Conservation (phyloP, 2,888 invertebrate genomes). For the Anthrax anthrax region DNA sequence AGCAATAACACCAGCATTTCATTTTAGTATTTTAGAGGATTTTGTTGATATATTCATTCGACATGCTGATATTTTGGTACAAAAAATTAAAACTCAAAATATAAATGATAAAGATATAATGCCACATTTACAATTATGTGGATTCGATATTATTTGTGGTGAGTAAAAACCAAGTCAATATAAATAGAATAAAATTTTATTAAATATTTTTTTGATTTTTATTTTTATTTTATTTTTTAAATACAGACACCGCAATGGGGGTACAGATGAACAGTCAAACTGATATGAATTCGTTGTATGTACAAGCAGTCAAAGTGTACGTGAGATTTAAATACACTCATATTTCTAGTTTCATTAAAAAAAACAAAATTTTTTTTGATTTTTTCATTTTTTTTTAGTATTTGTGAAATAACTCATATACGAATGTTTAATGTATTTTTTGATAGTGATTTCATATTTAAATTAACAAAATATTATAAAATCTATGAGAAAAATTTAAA, state of each 20-base stretch:
- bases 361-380: neutral
- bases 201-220: neutral
- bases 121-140: constrained; percentile 36
- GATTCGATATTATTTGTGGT: constrained; percentile 33
- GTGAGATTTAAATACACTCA: too few species aligned
- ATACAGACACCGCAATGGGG: neutral
- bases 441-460: constrained; percentile 4
- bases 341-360: neutral
- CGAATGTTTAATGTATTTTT: constrained; percentile 8
- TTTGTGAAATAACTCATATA: neutral
- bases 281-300: neutral
- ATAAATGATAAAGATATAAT: constrained; percentile 35
- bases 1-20: constrained; percentile 57
- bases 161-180: neutral
- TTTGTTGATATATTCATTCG: constrained; percentile 51
- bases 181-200: neutral
- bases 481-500: constrained; percentile 1
- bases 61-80: constrained; percentile 39
- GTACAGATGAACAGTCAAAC: neutral
- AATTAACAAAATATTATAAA: constrained; percentile 1
- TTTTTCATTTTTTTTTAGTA: neutral
- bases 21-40: constrained; percentile 56
- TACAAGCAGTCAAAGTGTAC: neutral
- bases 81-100: constrained; percentile 23
- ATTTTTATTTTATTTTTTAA: too few species aligned